Conservation (phyloP, 2,797 vertebrate genomes). For the Pseudochirops corinnae region DNA sequence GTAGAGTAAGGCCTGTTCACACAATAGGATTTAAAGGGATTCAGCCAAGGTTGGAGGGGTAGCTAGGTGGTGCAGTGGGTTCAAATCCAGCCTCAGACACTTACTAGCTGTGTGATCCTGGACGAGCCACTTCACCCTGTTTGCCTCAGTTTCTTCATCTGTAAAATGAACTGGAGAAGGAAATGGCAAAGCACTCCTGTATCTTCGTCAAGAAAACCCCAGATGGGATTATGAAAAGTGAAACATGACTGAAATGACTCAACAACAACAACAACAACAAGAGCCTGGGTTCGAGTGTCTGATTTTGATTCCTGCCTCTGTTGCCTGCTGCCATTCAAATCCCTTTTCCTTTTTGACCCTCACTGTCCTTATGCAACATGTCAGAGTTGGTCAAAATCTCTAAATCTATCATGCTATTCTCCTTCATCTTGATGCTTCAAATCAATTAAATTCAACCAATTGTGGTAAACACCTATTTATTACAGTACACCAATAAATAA, state of each 20-base stretch:
- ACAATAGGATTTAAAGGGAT: background rate
- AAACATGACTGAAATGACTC: background rate
- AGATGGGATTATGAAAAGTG: background rate
- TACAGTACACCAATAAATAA: background rate
- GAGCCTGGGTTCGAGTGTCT: background rate
- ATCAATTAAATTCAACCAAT: background rate
- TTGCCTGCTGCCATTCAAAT: background rate
- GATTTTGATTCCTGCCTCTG: background rate
- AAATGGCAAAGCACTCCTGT: background rate
- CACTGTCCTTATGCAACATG: background rate
- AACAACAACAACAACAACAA: background rate
- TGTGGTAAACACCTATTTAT: background rate
- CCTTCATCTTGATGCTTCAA: background rate
- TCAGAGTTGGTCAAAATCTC: background rate
- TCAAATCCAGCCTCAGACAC: background rate
- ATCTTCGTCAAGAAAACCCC: background rate
- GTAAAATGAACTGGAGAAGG: background rate
- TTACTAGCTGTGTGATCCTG: background rate
- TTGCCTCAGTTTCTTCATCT: background rate
- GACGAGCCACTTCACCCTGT: background rate
- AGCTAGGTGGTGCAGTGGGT: background rate
- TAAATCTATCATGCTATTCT: background rate
- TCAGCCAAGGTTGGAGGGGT: background rate
- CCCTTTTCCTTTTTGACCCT: background rate
- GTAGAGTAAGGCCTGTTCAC: background rate